These are phyloP conservation scores for Drosophila bifasciata DNA, from an alignment of 1,140 invertebrate species.

Conservation along the genomic window DNA sequence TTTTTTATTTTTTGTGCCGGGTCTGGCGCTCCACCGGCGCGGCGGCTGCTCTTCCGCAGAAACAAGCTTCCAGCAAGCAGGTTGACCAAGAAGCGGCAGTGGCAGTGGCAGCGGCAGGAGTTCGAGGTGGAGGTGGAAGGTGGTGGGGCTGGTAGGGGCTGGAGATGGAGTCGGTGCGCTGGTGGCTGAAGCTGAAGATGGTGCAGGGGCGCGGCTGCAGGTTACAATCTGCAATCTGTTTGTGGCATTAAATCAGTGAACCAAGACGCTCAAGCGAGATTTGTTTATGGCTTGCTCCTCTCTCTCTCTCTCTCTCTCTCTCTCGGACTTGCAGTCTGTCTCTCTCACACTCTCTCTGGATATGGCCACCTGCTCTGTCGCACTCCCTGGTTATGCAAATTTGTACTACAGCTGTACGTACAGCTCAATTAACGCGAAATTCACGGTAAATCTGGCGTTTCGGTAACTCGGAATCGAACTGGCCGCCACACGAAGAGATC, in stretches of 20 bases:
- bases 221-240: constrained; percentile 79
- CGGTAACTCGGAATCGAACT: constrained; percentile 4
- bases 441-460: constrained; percentile 14
- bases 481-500: neutral
- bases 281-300: constrained; percentile 64
- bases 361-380: constrained; percentile 3
- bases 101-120: constrained; percentile 12
- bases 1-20: constrained; percentile 44
- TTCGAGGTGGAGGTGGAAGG: constrained; percentile 37
- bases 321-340: constrained; percentile 9
- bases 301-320: neutral
- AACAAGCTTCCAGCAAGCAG: constrained; percentile 71
- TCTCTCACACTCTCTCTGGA: constrained; percentile 7
- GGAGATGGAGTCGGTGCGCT: constrained; percentile 29
- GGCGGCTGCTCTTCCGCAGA: constrained; percentile 69
- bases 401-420: constrained; percentile 73
- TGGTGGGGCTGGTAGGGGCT: constrained; percentile 26
- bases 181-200: constrained; percentile 28
- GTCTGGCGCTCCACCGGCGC: constrained; percentile 42
- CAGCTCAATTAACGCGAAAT: constrained; percentile 72
- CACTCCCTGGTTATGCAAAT: constrained; percentile 63
- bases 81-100: constrained; percentile 36
- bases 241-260: constrained; percentile 82
- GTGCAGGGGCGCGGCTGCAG: constrained; percentile 47
- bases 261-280: constrained; percentile 76